Evolutionary conservation across 2,888 invertebrate genomes (phyloP).

Genomic region (Perizoma flavofasciatum): DNA sequence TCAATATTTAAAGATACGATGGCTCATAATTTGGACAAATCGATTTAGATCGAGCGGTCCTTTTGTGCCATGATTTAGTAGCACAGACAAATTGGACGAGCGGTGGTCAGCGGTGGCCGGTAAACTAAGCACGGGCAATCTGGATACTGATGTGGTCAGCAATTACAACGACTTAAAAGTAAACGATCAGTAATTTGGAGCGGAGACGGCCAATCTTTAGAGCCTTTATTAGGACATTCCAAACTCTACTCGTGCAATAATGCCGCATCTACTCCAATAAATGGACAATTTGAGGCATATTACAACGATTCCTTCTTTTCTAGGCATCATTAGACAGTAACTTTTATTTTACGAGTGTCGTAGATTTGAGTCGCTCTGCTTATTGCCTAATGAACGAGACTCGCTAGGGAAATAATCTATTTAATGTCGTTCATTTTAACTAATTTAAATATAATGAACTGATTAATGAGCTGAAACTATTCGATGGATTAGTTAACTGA

Average conservation of each 20-base stretch:
- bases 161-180: conserved; percentile 75
- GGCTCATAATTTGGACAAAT: conserved; percentile 78
- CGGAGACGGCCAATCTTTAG: conserved; percentile 57
- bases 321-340: conserved; percentile 22
- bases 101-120: conserved; percentile 21
- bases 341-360: conserved; percentile 26
- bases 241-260: conserved; percentile 36
- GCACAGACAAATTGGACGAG: conserved; percentile 75
- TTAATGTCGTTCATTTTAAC: conserved; percentile 9
- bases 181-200: conserved; percentile 73
- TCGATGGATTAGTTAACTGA: too few species aligned
- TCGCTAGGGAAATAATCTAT: conserved; percentile 14
- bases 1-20: conserved; percentile 66
- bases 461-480: neutral
- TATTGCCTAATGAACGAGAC: conserved; percentile 27
- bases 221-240: conserved; percentile 51
- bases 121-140: conserved; percentile 53
- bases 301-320: conserved; percentile 28
- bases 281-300: conserved; percentile 17
- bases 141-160: conserved; percentile 68
- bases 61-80: conserved; percentile 81
- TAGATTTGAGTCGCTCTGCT: conserved; percentile 24
- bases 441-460: neutral
- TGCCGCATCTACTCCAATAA: conserved; percentile 29
- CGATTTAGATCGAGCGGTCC: conserved; percentile 80